Conservation (phyloP, 2,888 invertebrate genomes). For the Lordiphosa fenestrarum region DNA sequence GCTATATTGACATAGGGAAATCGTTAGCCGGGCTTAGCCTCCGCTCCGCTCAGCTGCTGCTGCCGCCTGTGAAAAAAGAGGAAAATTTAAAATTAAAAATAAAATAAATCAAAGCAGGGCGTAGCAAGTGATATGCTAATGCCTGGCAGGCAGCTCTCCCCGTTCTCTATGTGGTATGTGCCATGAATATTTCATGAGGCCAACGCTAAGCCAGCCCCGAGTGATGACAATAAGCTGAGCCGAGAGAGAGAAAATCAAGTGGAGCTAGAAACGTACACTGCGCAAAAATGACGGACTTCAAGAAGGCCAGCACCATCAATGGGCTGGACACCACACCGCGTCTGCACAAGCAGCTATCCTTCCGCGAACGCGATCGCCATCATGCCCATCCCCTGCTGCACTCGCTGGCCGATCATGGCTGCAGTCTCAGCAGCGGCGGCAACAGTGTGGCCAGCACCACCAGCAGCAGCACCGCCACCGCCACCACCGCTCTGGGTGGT, state of each 20-base stretch:
- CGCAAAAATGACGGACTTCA: constrained; percentile 64
- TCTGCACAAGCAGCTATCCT: constrained; percentile 59
- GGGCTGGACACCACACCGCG: constrained; percentile 39
- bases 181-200: constrained; percentile 67
- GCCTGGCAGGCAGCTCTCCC: constrained; percentile 17
- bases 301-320: constrained; percentile 33
- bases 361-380: constrained; percentile 46
- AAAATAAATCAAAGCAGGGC: constrained; percentile 25
- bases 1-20: constrained; percentile 72
- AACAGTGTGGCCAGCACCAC: constrained; percentile 69
- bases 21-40: constrained; percentile 69
- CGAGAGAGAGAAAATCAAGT: constrained; percentile 7
- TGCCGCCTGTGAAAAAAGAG: constrained; percentile 6
- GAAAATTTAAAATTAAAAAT: constrained; percentile 62
- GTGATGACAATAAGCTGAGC: constrained; percentile 65
- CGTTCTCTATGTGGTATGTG: constrained; percentile 10
- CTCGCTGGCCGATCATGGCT: constrained; percentile 74
- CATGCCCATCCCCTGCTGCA: constrained; percentile 69
- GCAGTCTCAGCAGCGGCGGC: constrained; percentile 68
- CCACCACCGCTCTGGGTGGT: constrained; percentile 53
- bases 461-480: constrained; percentile 70
- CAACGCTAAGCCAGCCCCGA: constrained; percentile 37
- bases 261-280: neutral
- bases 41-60: constrained; percentile 10
- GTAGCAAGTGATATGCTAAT: constrained; percentile 60